These are phyloP conservation scores for Leptonema lineaticorne DNA, from an alignment of 1,140 invertebrate species.

Conservation along the genomic window DNA sequence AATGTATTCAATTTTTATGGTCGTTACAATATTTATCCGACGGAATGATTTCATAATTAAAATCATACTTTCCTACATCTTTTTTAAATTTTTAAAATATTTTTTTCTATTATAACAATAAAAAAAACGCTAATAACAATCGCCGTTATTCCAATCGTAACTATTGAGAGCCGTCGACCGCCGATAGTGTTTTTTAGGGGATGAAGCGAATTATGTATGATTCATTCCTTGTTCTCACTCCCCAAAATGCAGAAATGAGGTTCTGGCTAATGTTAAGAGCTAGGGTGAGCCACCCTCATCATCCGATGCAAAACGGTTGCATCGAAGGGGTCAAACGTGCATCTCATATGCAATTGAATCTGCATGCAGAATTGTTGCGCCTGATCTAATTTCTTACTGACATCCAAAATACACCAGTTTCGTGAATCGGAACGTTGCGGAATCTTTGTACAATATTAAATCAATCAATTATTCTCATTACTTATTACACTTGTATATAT, in stretches of 20 bases:
- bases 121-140: too few species aligned
- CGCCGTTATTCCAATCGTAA: too few species aligned
- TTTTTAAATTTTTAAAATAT: not conserved
- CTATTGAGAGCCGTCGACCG: not conserved
- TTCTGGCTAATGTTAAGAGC: not conserved
- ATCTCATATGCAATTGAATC: slow-evolving; percentile 40
- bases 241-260: not conserved
- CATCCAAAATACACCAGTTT: too few species aligned
- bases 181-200: slow-evolving; percentile 35
- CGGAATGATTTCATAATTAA: too few species aligned
- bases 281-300: slow-evolving; percentile 3
- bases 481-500: too few species aligned
- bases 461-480: too few species aligned
- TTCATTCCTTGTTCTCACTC: slow-evolving; percentile 42
- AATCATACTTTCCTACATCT: too few species aligned
- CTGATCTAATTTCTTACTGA: slow-evolving; percentile 20
- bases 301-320: slow-evolving; percentile 28
- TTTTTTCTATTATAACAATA: not conserved
- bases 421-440: too few species aligned
- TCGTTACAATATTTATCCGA: too few species aligned
- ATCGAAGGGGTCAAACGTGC: slow-evolving; percentile 28
- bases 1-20: too few species aligned
- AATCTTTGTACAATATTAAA: too few species aligned
- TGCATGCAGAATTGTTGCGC: slow-evolving; percentile 35
- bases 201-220: slow-evolving; percentile 43